phyloP scores from a whole-genome alignment of 2,888 invertebrate species.

The Lithophane ornitopus region DNA sequence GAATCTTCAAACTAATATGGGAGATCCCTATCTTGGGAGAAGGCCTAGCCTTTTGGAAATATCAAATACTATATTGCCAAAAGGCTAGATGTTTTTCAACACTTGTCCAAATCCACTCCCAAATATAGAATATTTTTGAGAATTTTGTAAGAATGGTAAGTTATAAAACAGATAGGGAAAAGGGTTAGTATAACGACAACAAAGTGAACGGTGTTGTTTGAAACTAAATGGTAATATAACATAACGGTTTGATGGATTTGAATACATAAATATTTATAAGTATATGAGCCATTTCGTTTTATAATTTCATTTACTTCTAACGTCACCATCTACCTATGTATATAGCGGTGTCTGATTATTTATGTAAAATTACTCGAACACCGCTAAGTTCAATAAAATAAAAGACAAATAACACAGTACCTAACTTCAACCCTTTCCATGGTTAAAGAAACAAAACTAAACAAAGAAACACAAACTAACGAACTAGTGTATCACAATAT shows the following conservation, averaged over 20 bases:
- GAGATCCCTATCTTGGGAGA: too few species aligned
- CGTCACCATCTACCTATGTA: background rate
- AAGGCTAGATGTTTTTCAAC: background rate
- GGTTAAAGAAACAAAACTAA: background rate
- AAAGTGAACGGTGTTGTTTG: slow-evolving; percentile 15
- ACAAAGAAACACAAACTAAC: slow-evolving; percentile 1
- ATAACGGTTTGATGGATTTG: background rate
- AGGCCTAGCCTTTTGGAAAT: background rate
- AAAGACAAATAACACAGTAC: background rate
- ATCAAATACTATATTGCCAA: background rate
- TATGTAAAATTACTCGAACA: background rate
- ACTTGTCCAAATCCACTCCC: background rate
- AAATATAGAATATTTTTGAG: background rate
- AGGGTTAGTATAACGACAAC: slow-evolving; percentile 1
- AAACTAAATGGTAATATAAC: slow-evolving; percentile 3
- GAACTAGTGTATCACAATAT: slow-evolving; percentile 11
- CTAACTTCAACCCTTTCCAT: background rate
- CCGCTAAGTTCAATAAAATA: background rate
- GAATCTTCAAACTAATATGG: too few species aligned
- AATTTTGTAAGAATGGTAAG: background rate
- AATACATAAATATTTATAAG: background rate
- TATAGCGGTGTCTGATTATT: too few species aligned
- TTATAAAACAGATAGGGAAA: slow-evolving; percentile 3
- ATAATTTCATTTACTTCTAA: background rate
- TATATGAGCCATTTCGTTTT: background rate